phyloP scores from a whole-genome alignment of 2,888 invertebrate genomes.

The Stramonita haemastoma region DNA sequence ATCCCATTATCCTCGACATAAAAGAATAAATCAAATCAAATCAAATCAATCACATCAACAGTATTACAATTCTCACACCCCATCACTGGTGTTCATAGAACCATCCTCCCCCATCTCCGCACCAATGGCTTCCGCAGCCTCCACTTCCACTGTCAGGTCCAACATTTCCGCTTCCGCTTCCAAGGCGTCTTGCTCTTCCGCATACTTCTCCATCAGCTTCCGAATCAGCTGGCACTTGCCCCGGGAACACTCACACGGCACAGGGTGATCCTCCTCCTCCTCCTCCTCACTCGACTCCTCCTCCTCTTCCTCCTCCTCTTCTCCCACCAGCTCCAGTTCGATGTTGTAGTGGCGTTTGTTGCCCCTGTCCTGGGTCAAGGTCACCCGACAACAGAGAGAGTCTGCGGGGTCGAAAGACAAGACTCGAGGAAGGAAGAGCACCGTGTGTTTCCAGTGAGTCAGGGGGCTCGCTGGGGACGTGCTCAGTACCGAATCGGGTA shows the following conservation, averaged over 20 bases:
- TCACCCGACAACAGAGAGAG: conserved; percentile 58
- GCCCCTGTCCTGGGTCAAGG: conserved; percentile 58
- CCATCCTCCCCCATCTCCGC: conserved; percentile 45
- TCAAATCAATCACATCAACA: too few relatives aligned
- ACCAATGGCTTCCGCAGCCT: conserved; percentile 46
- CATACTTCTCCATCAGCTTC: conserved; percentile 67
- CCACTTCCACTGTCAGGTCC: conserved; percentile 60
- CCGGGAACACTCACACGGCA: conserved; percentile 69
- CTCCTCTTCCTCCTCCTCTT: conserved; percentile 51
- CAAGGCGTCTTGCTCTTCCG: conserved; percentile 63
- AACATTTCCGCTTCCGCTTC: conserved; percentile 64
- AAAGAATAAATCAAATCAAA: too few relatives aligned
- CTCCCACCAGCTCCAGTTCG: conserved; percentile 60
- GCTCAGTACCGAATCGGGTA: too few relatives aligned
- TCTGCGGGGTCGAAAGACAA: conserved; percentile 85
- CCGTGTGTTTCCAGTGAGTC: conserved; percentile 95
- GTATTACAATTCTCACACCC: too few relatives aligned
- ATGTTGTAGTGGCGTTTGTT: conserved; percentile 61
- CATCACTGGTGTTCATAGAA: conserved; percentile 25
- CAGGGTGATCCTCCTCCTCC: conserved; percentile 61
- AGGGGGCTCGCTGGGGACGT: too few relatives aligned
- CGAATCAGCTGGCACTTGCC: conserved; percentile 65
- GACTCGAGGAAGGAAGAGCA: background rate
- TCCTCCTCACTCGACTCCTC: conserved; percentile 54
- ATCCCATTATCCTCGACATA: too few relatives aligned